Evolutionary conservation across 2,888 invertebrate genomes (phyloP), one percentile per base, ranked within the genome.

Genomic region (Lasioglossum vierecki): DNA sequence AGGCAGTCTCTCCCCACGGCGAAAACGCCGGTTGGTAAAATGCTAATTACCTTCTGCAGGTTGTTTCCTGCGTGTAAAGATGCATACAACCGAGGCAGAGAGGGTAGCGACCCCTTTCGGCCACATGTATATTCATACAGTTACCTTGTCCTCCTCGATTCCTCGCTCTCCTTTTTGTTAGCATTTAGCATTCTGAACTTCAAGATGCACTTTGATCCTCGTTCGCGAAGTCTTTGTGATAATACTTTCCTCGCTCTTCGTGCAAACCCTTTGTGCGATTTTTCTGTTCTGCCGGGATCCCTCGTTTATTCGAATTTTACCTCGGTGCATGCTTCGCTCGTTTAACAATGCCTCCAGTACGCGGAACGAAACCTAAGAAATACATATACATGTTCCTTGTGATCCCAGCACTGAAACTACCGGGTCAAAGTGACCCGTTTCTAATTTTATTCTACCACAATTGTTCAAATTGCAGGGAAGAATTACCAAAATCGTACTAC

Each of bases 121-220:
- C 63, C 63, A 41, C 87, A 90, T 92, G 90, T 91, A 90, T 92
- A 92, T 92, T 90, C 90, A 91, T 91, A 84, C 74, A 73, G 86
- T 87, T 76, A 76, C 72, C 83, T 41, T 76, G 66, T 60, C 49
- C 75, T 39, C 63, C 68, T 57, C 63, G 70, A 72, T 73, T 72
- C 35, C 44, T 22, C 68, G 5, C 26, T 53, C 71, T 49, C 72
- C 53, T 74, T 77, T 53, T 46, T 15, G 26, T 44, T 41, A 53
- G 57, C 49, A n/a, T 70, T 74, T 78, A 68, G 18, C 18, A 66
- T 63, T 63, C 66, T 60, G 6, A 44, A 60, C 76, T 39, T 35
- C 13, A 22, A 41, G 46, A 39, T 72, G 66, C 75, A 49, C 78
- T 85, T 79, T 83, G 68, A 80, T 79, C 77, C 74, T 79, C 18